Evolutionary conservation across 92 coral and sea anemone species (phyloP).

Genomic region (Muricea muricata): DNA sequence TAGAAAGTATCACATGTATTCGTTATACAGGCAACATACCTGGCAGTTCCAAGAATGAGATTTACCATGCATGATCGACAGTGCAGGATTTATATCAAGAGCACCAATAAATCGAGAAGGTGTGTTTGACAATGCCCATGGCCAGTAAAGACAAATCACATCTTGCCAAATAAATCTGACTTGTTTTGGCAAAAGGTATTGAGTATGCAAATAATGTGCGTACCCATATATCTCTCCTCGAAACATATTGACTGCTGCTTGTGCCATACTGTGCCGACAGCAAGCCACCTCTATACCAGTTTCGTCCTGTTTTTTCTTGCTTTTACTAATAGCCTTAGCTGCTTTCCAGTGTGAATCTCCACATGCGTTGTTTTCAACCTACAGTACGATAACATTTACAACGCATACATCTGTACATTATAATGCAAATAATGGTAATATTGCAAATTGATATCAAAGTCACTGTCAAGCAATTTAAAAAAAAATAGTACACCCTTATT

Average conservation of each 20-base stretch:
- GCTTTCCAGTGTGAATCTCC: slow-evolving; percentile 63
- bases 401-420: no score
- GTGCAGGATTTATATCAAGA: slow-evolving; percentile 51
- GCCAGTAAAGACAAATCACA: slow-evolving; percentile 59
- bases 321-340: slow-evolving; percentile 43
- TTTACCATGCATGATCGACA: slow-evolving; percentile 66
- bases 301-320: slow-evolving; percentile 58
- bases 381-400: not conserved
- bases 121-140: slow-evolving; percentile 46
- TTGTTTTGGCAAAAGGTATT: slow-evolving; percentile 30
- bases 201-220: slow-evolving; percentile 51
- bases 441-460: no score
- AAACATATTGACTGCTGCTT: slow-evolving; percentile 59
- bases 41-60: slow-evolving; percentile 64
- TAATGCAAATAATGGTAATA: no score
- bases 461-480: no score
- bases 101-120: not conserved
- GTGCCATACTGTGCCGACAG: slow-evolving; percentile 54
- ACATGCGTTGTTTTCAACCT: slow-evolving; percentile 44
- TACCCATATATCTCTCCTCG: slow-evolving; percentile 62
- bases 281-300: slow-evolving; percentile 56
- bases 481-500: no score
- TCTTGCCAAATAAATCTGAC: slow-evolving; percentile 46
- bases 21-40: slow-evolving; percentile 21
- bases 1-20: not conserved